Base-by-base conservation (phyloP, 2,797 vertebrate genomes). In the Pseudochromis fuscus region DNA sequence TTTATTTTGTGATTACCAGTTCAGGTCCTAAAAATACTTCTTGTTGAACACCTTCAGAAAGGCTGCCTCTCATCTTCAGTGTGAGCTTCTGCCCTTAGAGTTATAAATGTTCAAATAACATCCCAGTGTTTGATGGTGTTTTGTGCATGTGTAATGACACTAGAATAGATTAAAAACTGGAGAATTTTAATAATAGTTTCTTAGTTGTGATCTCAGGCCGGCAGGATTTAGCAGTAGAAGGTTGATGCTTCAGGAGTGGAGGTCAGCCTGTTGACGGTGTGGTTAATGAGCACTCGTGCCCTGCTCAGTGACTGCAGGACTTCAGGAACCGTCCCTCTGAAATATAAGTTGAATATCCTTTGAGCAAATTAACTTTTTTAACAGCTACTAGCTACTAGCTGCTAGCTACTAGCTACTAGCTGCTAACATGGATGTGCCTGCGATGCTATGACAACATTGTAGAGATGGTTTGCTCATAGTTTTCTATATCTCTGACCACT, bases 241-340 rank as follows among this genome's bases (percentile, higher is more conserved):
- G 84, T 85, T 69, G 74, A 49, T 77, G 68, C 72, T 72, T 42
- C 59, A 70, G 66, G 68, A 88, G 88, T 91, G 85, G 90, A 85
- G 90, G 88, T 88, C 86, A 90, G 71, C 66, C 61, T 73, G 72
- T 88, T 83, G 82, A 63, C 73, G 58, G 51, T 60, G 51, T 44
- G 18, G 73, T 51, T 67, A 67, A 50, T 74, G 75, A 62, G n/a
- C 68, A 58, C 84, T 42, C 62, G 69, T 68, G 72, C 21, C 53
- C 75, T 63, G 61, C 44, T 79, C 60, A 85, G 73, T 59, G 66
- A 71, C 77, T 75, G 61, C 61, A 60, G 72, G 64, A 66, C 74
- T 51, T 82, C 46, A 58, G 65, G 57, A 78, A 45, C 28, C 4
- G 5, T 62, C 61, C 48, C 56, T 75, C 46, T 35, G 48, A 79